phyloP scores from a whole-genome alignment of 2,888 invertebrate species.

The Noctua comes region DNA sequence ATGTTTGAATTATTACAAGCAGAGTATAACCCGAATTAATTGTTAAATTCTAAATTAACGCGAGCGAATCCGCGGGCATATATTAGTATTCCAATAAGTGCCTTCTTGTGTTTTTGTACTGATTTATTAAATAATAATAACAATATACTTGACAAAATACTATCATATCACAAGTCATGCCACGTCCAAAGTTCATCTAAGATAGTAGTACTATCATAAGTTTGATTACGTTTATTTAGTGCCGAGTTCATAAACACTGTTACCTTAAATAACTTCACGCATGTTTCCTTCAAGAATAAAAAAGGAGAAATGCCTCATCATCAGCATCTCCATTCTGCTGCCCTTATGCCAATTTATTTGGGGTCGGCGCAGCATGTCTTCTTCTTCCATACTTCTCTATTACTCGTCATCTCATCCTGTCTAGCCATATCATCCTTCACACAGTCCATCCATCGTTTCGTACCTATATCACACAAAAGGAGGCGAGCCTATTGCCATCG shows the following conservation, averaged over 20 bases:
- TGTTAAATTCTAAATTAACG: too few species aligned
- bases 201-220: background rate
- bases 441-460: background rate
- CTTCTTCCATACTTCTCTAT: background rate
- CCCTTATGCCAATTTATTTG: too few species aligned
- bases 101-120: background rate
- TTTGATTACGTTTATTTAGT: background rate
- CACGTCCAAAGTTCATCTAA: background rate
- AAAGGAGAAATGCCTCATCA: too few species aligned
- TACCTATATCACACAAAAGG: too few species aligned
- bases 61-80: too few species aligned
- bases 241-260: background rate
- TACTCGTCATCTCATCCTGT: background rate
- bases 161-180: background rate
- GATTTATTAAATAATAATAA: background rate
- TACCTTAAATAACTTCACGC: background rate
- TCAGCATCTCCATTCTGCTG: too few species aligned
- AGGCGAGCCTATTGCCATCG: too few species aligned
- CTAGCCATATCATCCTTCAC: background rate
- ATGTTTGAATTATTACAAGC: too few species aligned
- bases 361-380: too few species aligned
- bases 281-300: background rate
- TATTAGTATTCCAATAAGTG: background rate
- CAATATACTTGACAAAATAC: background rate
- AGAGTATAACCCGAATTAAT: too few species aligned